These are phyloP conservation scores for Aphelocoma californica DNA, from an alignment of 2,797 vertebrate species.

Conservation along the genomic window DNA sequence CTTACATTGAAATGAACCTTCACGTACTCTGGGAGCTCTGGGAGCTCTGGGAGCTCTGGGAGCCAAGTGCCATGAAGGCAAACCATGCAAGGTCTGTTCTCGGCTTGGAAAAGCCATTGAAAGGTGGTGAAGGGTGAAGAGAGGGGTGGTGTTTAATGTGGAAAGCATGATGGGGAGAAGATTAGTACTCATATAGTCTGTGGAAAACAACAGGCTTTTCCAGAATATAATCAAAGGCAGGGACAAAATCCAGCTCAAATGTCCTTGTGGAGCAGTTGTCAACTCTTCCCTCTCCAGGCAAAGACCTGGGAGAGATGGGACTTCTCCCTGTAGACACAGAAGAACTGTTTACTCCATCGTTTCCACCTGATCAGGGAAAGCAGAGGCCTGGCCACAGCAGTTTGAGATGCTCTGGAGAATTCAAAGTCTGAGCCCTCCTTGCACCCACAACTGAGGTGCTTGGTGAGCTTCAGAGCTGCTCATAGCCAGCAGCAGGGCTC, in stretches of 20 bases:
- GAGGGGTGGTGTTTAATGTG: neutral
- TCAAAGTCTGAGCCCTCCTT: neutral
- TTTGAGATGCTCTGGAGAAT: neutral
- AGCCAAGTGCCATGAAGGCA: neutral
- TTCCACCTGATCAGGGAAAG: neutral
- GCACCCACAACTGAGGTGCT: rapidly evolving
- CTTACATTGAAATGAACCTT: neutral
- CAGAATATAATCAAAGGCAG: neutral
- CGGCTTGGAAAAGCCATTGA: neutral
- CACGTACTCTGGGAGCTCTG: neutral
- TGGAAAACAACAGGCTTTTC: neutral
- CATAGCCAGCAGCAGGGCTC: neutral
- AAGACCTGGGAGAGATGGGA: neutral
- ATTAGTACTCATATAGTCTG: neutral
- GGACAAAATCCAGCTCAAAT: neutral
- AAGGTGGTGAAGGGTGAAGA: neutral
- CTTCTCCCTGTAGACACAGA: neutral
- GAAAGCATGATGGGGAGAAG: neutral
- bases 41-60: neutral
- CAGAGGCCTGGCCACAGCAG: neutral
- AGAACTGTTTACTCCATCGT: neutral
- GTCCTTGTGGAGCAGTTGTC: neutral
- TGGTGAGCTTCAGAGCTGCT: neutral
- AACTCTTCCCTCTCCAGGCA: neutral
- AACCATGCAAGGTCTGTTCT: neutral